Base-by-base conservation (phyloP, 2,797 vertebrate genomes). In the Cirrhinus molitorella region DNA sequence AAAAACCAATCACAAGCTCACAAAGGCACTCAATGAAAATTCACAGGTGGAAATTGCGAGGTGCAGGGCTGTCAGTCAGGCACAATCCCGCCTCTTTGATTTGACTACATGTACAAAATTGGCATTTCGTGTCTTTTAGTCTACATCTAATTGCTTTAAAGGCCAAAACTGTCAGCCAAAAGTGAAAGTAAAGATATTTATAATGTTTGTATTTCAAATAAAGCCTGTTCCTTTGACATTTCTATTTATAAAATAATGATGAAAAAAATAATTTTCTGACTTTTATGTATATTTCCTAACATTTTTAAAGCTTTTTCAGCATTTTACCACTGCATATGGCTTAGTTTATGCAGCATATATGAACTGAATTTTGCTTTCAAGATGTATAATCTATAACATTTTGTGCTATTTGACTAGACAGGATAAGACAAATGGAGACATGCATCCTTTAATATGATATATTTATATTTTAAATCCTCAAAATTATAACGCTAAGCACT, bases 51-150 rank as follows among this genome's bases (percentile, higher is more conserved):
- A 80, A 28, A 43, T 17, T 25, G 55, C 10, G n/a, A 5, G 65
- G 34, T 40, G 17, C 68, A 49, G 28, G 19, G 28, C 68, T 81
- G 55, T 72, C 79, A 72, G 34, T 81, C 67, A 72, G 40, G 72
- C 51, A 72, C 34, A 49, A 37, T 5, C 28, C 67, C 55, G 8
- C 79, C 55, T 19, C 8, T 45, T 57, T 12, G 25, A 57, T 43
- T 80, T 43, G 6, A 57, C 66, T 53, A 78, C 0, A 17, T 4
- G 25, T 28, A 21, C 10, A 59, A 19, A 23, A 40, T 23, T 23
- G 19, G 6, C 8, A n/a, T 43, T 59, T 23, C 12, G 10, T 28
- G 8, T 25, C 25, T 12, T 73, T 28, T 49, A 11, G 14, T 17
- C 37, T 45, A 45, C 4, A n/a, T 31, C n/a, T n/a, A n/a, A 13